Evolutionary conservation across 1,140 invertebrate genomes (phyloP).

Genomic region (Homalodisca vitripennis): DNA sequence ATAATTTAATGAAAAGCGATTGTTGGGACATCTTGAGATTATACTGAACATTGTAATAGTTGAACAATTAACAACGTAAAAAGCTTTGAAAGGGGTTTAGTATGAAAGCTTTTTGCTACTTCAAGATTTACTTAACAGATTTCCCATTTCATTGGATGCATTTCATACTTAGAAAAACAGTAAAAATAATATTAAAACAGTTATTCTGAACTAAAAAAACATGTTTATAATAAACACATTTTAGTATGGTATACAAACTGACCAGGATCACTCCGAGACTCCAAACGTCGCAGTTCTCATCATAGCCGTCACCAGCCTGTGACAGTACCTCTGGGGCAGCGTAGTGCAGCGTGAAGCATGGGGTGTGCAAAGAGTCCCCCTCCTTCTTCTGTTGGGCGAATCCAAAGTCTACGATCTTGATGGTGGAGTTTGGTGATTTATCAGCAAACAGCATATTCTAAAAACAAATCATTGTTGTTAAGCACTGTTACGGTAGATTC

Average conservation of each 20-base stretch:
- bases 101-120: not conserved
- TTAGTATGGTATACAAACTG: slow-evolving; percentile 43
- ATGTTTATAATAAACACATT: not conserved
- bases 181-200: not conserved
- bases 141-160: not conserved
- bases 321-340: slow-evolving; percentile 87
- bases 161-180: not conserved
- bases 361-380: slow-evolving; percentile 67
- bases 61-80: too few relatives aligned
- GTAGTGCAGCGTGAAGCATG: slow-evolving; percentile 88
- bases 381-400: slow-evolving; percentile 74
- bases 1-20: too few relatives aligned
- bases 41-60: too few relatives aligned
- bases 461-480: too few relatives aligned
- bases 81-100: not conserved
- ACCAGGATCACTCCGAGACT: slow-evolving; percentile 85
- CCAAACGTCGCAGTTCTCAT: slow-evolving; percentile 91
- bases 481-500: too few relatives aligned
- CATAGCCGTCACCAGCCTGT: slow-evolving; percentile 63
- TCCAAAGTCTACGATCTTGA: slow-evolving; percentile 90
- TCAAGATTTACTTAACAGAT: not conserved
- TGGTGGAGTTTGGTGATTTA: slow-evolving; percentile 59
- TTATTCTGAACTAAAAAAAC: not conserved
- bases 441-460: slow-evolving; percentile 76
- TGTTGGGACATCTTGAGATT: too few relatives aligned